Conservation (phyloP, 1,140 invertebrate genomes). For the Drosophila yakuba region DNA sequence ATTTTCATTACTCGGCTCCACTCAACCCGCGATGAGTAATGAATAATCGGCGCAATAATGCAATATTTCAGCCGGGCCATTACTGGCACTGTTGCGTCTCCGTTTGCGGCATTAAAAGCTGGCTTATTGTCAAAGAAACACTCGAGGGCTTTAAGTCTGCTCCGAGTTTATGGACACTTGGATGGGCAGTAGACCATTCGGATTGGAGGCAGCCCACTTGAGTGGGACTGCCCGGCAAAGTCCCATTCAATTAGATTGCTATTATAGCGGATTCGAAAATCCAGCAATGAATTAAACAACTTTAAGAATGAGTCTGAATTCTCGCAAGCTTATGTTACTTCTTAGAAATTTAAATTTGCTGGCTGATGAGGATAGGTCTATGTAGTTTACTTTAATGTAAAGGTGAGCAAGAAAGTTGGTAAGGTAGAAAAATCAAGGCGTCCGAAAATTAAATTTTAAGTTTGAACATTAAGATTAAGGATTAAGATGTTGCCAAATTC, state of each 20-base stretch:
- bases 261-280: constrained; percentile 1
- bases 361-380: too few relatives aligned
- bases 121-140: constrained; percentile 15
- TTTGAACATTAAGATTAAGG: too few relatives aligned
- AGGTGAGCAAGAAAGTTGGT: background rate
- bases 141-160: constrained; percentile 11
- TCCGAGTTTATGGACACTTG: constrained; percentile 11
- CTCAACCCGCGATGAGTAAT: constrained; percentile 64
- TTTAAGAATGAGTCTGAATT: background rate
- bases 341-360: too few relatives aligned
- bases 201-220: constrained; percentile 2
- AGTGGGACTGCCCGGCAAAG: background rate
- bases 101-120: constrained; percentile 21
- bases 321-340: background rate
- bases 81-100: constrained; percentile 19
- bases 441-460: background rate
- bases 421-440: background rate
- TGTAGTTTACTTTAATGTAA: background rate
- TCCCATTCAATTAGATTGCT: constrained; percentile 5
- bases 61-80: constrained; percentile 41
- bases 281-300: constrained; percentile 1
- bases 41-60: constrained; percentile 72
- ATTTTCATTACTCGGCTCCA: constrained; percentile 76
- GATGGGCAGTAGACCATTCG: constrained; percentile 12
- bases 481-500: too few relatives aligned